Evolutionary conservation across 1,140 invertebrate genomes (phyloP).

Genomic region (Dinoponera quadriceps): DNA sequence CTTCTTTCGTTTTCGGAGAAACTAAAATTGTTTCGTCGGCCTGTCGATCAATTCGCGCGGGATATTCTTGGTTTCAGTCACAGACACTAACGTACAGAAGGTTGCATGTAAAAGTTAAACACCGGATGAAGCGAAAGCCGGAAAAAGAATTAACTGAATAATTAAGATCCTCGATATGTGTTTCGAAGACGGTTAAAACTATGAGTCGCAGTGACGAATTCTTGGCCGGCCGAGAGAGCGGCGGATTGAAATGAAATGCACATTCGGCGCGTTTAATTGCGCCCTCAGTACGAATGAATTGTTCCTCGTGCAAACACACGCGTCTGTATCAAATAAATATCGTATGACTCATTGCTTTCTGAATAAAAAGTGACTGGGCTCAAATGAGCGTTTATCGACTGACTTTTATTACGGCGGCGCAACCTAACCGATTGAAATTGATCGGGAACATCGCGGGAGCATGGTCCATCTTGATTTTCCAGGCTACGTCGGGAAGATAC

Average conservation of each 20-base stretch:
- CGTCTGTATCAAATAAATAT: not conserved
- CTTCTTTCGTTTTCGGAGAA: conserved; percentile 2
- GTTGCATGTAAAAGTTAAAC: conserved; percentile 4
- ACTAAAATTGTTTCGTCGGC: conserved; percentile 10
- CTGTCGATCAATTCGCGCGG: not conserved
- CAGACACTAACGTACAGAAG: not conserved
- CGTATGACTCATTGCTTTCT: conserved; percentile 13
- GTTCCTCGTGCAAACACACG: not conserved
- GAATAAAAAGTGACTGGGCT: not conserved
- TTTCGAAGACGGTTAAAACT: conserved; percentile 9
- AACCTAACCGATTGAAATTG: not conserved
- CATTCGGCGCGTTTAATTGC: conserved; percentile 15
- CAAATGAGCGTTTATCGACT: not conserved
- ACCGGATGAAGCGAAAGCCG: not conserved
- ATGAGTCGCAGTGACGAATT: conserved; percentile 25
- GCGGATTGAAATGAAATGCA: conserved; percentile 15
- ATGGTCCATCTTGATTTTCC: not conserved
- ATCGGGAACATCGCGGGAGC: not conserved
- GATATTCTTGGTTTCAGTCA: not conserved
- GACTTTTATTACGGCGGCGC: not conserved
- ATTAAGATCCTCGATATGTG: conserved; percentile 20
- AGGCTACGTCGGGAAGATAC: not conserved
- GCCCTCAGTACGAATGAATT: not conserved
- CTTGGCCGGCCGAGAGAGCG: too few relatives aligned
- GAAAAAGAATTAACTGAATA: conserved; percentile 10